Evolutionary conservation across 1,140 invertebrate species (phyloP), one percentile per base, ranked within the genome.

Genomic region (Halictus rubicundus): DNA sequence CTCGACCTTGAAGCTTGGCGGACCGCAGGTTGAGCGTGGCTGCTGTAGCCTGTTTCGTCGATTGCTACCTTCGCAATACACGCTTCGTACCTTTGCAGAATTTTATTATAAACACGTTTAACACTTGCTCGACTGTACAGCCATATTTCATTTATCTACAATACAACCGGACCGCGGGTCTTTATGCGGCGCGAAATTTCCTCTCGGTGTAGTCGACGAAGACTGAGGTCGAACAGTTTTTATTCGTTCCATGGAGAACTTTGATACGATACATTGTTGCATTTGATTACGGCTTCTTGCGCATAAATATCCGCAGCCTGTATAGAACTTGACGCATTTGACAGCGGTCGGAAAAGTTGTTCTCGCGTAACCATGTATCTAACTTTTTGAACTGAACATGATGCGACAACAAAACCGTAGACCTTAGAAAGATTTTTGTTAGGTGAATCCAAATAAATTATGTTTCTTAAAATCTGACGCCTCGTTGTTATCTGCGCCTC

Each of bases 81-180:
- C 8, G 27, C 8, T 12, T 60, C 37, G 27, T 3, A 14, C 8
- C 19, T 21, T 32, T 61, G 16, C 70, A 32, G n/a, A 65, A 42
- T 37, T 23, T 60, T 32, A 37, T 63, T 23, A 16, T 42, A 19
- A 75, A 46, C n/a, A 37, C 8, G 25, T 37, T 32, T 52, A 49
- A 25, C 19, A 14, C 23, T 65, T 65, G 27, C 19, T 42, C 32
- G 76, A 42, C 10, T 64, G 27, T 59, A 25, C 65, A 82, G 83
- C 70, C 83, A 85, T 85, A 78, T 78, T 46, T 85, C 77, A 68
- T 49, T 32, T 80, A 72, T 61, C 27, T 83, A 66, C 37, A 23
- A 78, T 16, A 46, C 70, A 65, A 46, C 42, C 14, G 42, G 42
- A 14, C 42, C 42, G 42, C 42, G 42, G 42, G 12, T 46, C 42